A percentile compares a stretch with the other conserved stretches of the same genome.
phyloP scores from a whole-genome alignment of 2,888 invertebrate species.

The Bombyx huttoni region DNA sequence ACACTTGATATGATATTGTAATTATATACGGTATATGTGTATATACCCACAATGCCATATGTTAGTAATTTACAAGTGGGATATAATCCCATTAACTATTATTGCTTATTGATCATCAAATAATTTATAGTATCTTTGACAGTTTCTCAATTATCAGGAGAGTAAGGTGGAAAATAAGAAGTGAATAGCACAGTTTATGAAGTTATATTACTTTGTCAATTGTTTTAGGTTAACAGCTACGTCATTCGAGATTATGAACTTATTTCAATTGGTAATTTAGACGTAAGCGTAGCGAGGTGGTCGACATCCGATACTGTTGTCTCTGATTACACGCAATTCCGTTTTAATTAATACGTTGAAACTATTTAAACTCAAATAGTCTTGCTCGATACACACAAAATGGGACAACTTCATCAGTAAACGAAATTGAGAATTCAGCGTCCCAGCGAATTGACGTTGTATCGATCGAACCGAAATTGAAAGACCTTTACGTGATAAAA shows the following conservation, averaged over 20 bases:
- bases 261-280: slow-evolving; percentile 19
- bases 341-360: slow-evolving; percentile 28
- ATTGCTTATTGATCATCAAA: too few species aligned
- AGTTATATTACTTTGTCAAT: neutral
- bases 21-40: too few species aligned
- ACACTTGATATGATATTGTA: neutral
- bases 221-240: neutral
- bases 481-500: slow-evolving; percentile 30
- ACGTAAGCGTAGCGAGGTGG: slow-evolving; percentile 28
- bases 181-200: neutral
- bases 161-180: too few species aligned
- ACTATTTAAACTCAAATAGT: neutral
- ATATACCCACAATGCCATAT: too few species aligned
- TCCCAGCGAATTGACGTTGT: slow-evolving; percentile 15
- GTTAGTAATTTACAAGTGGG: too few species aligned
- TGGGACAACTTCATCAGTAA: slow-evolving; percentile 1
- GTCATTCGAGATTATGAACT: slow-evolving; percentile 24
- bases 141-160: too few species aligned
- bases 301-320: slow-evolving; percentile 39
- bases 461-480: slow-evolving; percentile 20
- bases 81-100: too few species aligned
- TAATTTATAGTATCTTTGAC: too few species aligned
- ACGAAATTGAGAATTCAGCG: neutral
- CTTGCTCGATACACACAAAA: neutral
- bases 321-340: slow-evolving; percentile 54